Evolutionary conservation across 2,113 vertebrate genomes (phyloP).

Genomic region (Syngnathus scovelli): DNA sequence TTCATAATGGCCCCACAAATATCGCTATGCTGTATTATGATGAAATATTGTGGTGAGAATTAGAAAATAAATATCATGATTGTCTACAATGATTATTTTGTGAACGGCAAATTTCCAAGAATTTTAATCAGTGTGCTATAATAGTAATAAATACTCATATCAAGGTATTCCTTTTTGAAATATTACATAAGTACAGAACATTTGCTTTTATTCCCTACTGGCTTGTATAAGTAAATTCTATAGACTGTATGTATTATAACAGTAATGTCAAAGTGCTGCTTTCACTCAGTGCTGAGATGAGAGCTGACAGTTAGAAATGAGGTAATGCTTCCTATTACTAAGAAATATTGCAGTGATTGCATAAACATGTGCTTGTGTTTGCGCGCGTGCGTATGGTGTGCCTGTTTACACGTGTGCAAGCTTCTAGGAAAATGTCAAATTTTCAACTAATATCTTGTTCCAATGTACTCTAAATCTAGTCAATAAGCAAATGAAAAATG

Average conservation of each 20-base stretch:
- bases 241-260: neutral
- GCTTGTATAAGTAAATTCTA: neutral
- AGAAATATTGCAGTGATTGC: slow-evolving; percentile 22
- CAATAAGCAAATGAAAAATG: neutral
- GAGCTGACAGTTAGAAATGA: slow-evolving; percentile 33
- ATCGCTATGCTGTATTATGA: neutral
- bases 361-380: slow-evolving; percentile 2
- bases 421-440: slow-evolving; percentile 2
- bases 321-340: slow-evolving; percentile 29
- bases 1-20: neutral
- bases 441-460: neutral
- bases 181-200: neutral
- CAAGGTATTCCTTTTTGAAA: neutral
- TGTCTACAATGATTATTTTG: neutral
- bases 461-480: neutral
- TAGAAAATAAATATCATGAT: neutral
- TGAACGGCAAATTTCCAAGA: neutral
- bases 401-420: slow-evolving; percentile 15
- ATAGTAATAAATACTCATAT: neutral
- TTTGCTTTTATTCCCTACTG: neutral
- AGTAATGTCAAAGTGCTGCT: neutral
- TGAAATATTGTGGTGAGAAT: neutral
- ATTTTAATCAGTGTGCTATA: neutral
- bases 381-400: slow-evolving; percentile 4
- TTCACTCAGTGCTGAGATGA: neutral